These are phyloP conservation scores for Leucophora obtusa DNA, from an alignment of 2,888 invertebrate species.

Conservation along the genomic window DNA sequence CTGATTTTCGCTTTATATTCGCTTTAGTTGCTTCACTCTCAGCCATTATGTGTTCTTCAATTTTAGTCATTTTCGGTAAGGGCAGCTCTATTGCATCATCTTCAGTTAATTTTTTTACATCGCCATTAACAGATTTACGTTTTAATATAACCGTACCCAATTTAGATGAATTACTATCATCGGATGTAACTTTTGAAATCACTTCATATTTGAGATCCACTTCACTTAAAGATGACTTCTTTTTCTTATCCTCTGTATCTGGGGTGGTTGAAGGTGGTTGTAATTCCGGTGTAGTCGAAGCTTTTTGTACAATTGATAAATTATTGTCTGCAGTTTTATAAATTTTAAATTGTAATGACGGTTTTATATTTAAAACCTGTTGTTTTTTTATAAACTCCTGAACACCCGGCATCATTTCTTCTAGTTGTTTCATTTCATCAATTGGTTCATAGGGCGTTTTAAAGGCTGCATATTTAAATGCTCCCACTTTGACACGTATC, in stretches of 20 bases:
- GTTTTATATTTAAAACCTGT: constrained; percentile 70
- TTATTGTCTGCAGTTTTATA: constrained; percentile 77
- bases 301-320: constrained; percentile 76
- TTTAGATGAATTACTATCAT: constrained; percentile 70
- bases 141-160: constrained; percentile 76
- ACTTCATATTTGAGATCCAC: constrained; percentile 73
- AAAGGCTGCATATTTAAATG: constrained; percentile 86
- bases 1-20: constrained; percentile 30
- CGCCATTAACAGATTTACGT: constrained; percentile 71
- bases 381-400: constrained; percentile 71
- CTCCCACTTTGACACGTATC: constrained; percentile 85
- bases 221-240: constrained; percentile 30
- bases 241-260: constrained; percentile 53
- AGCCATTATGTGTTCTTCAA: constrained; percentile 56
- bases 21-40: constrained; percentile 58
- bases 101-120: constrained; percentile 43
- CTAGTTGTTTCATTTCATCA: constrained; percentile 82
- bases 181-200: constrained; percentile 70
- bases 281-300: constrained; percentile 59
- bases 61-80: constrained; percentile 67
- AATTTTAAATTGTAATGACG: constrained; percentile 78
- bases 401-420: constrained; percentile 82
- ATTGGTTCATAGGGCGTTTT: constrained; percentile 84
- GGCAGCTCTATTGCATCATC: constrained; percentile 52
- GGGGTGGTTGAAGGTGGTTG: not conserved